Conservation (phyloP, 2,797 vertebrate species). For the Champsocephalus gunnari region DNA sequence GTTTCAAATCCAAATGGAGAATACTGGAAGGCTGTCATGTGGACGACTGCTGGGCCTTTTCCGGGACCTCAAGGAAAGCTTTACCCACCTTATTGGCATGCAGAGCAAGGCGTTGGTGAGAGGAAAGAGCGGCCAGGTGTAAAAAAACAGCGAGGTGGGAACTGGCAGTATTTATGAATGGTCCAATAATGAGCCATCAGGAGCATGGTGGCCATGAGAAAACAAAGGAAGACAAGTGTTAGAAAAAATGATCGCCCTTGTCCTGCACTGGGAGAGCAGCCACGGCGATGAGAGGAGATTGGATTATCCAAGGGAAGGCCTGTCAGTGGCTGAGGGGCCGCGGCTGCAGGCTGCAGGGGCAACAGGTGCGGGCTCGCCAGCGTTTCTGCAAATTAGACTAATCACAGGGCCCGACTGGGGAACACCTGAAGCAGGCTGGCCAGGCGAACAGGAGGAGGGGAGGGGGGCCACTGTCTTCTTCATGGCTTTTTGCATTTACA, state of each 20-base stretch:
- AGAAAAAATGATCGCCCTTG: constrained; percentile 72
- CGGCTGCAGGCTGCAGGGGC: constrained; percentile 79
- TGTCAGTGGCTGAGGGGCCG: constrained; percentile 75
- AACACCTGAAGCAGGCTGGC: constrained; percentile 79
- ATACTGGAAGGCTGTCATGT: constrained; percentile 60
- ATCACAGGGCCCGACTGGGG: constrained; percentile 71
- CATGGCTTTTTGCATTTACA: constrained; percentile 11
- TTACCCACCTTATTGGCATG: constrained; percentile 62
- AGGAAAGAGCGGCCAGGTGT: constrained; percentile 61
- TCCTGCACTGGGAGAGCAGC: constrained; percentile 61
- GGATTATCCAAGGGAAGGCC: constrained; percentile 78
- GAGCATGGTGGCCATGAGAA: constrained; percentile 69
- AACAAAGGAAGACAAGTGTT: constrained; percentile 46
- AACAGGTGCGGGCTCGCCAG: constrained; percentile 82
- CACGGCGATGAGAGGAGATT: constrained; percentile 72
- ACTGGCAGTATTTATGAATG: constrained; percentile 79
- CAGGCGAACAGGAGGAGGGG: neutral
- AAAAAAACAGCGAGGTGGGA: constrained; percentile 53
- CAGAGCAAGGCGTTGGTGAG: constrained; percentile 39
- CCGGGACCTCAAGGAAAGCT: constrained; percentile 56
- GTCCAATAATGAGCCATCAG: constrained; percentile 79
- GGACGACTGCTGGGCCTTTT: constrained; percentile 48
- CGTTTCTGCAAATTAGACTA: constrained; percentile 83
- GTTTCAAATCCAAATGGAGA: constrained; percentile 83
- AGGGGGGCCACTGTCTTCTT: constrained; percentile 10